phyloP scores from a whole-genome alignment of 2,113 vertebrate genomes.

The Micronycteris hirsuta region DNA sequence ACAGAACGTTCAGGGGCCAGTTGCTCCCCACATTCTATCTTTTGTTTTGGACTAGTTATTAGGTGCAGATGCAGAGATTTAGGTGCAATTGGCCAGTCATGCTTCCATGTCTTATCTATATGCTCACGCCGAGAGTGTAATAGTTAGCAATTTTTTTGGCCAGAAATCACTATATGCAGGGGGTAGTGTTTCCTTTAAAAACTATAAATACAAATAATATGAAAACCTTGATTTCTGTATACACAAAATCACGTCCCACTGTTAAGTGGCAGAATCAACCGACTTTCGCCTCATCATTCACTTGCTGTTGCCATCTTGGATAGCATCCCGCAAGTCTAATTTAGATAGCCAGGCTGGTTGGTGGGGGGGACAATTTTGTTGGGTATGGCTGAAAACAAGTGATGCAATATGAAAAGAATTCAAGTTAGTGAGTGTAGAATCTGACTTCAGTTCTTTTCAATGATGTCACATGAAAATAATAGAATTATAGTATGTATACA shows the following conservation, averaged over 20 bases:
- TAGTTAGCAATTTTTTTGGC: background rate
- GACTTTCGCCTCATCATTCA: background rate
- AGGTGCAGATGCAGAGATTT: background rate
- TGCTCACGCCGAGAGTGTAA: background rate
- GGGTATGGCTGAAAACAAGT: background rate
- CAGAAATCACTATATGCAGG: background rate
- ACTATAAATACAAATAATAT: background rate
- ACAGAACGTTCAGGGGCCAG: background rate
- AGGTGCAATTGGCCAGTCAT: background rate
- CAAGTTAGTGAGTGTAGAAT: conserved; percentile 9
- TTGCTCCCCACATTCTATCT: background rate
- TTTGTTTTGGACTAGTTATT: background rate
- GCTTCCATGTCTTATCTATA: background rate
- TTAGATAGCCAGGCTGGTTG: background rate
- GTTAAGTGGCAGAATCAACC: background rate
- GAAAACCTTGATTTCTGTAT: background rate
- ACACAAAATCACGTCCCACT: background rate
- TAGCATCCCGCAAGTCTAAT: background rate
- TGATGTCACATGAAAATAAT: background rate
- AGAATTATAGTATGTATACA: background rate
- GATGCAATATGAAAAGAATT: background rate
- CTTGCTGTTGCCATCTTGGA: background rate
- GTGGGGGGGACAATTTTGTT: background rate
- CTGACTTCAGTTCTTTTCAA: conserved; percentile 9
- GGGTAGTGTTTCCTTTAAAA: background rate